Base-by-base conservation (phyloP, 2,888 invertebrate species). In the Catocala sponsa region DNA sequence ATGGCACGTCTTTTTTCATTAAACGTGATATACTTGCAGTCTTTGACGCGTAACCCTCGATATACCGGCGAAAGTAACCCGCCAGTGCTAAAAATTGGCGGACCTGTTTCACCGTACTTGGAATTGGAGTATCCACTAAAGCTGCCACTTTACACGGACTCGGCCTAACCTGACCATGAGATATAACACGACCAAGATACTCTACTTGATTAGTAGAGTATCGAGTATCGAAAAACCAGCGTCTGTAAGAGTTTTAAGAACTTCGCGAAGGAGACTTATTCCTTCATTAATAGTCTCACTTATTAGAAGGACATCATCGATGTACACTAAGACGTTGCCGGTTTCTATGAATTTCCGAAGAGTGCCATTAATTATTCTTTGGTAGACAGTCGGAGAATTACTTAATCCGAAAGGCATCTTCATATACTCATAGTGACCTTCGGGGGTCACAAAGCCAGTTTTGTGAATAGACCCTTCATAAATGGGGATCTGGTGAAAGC, bases 171-270 rank as follows among this genome's bases (percentile, higher is more conserved):
- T 15, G 15, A 15, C 15, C 15, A 15, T 15, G 15, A 15, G 15
- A 15, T 15, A 15, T 15, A 15, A 15, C 15, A 15, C 15, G 15
- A 2, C 15, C 15, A 15, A 15, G 15, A 15, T 15, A 15, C 15
- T 15, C 15, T 15, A 15, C 15, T 15, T 47, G 47, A 5, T 10
- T 38, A 0, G n/a, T 25, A 2, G 47, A 13, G 13, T 13, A 46
- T 46, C 13, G 44, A 0, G 44, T 77, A 78, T 59, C 0, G 78
- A 79, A 63, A 78, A 78, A 0, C 80, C 76, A 0, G 78, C 63
- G 0, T 46, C 0, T 0, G 65, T n/a, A 60, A 69, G 5, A 0
- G 61, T 59, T 6, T 38, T n/a, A 15, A 62, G 44, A 0, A 59
- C 63, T 0, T 42, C 12, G 0, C 59, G 50, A 1, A 66, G 50